A percentile compares a stretch with the other conserved stretches of the same genome.
These are phyloP conservation scores for Argopecten irradians DNA, from an alignment of 1,140 invertebrate species.

Conservation along the genomic window DNA sequence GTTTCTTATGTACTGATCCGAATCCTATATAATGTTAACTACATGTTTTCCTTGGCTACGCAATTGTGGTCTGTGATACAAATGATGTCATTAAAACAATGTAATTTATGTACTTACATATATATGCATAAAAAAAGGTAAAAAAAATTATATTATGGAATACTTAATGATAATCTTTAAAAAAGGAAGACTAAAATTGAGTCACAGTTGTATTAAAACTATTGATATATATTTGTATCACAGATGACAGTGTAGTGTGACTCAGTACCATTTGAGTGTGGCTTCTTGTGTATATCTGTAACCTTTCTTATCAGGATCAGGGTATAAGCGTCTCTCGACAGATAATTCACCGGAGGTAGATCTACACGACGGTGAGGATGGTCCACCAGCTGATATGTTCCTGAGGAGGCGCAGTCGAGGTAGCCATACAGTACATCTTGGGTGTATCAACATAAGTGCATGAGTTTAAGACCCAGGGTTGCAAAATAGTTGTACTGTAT, in stretches of 20 bases:
- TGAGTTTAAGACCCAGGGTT: too few relatives aligned
- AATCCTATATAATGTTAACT: background rate
- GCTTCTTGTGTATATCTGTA: slow-evolving; percentile 32
- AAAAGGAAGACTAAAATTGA: too few relatives aligned
- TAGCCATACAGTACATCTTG: slow-evolving; percentile 34
- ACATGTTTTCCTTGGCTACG: background rate
- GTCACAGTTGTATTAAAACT: background rate
- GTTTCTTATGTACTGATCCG: background rate
- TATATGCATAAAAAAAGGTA: too few relatives aligned
- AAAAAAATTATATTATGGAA: too few relatives aligned
- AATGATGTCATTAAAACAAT: background rate
- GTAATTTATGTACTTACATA: too few relatives aligned
- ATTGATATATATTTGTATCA: background rate
- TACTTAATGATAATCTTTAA: too few relatives aligned
- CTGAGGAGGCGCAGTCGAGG: slow-evolving; percentile 53
- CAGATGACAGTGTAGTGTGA: background rate
- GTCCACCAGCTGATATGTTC: slow-evolving; percentile 60
- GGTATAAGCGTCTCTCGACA: slow-evolving; percentile 50
- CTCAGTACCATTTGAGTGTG: slow-evolving; percentile 25
- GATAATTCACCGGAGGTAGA: slow-evolving; percentile 56
- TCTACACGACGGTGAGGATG: slow-evolving; percentile 62
- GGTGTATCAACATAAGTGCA: too few relatives aligned
- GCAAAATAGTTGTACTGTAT: too few relatives aligned
- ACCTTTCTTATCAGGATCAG: slow-evolving; percentile 30
- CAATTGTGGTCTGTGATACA: background rate